Conservation (phyloP, 2,888 invertebrate species). For the Reticulitermes lucifugus region DNA sequence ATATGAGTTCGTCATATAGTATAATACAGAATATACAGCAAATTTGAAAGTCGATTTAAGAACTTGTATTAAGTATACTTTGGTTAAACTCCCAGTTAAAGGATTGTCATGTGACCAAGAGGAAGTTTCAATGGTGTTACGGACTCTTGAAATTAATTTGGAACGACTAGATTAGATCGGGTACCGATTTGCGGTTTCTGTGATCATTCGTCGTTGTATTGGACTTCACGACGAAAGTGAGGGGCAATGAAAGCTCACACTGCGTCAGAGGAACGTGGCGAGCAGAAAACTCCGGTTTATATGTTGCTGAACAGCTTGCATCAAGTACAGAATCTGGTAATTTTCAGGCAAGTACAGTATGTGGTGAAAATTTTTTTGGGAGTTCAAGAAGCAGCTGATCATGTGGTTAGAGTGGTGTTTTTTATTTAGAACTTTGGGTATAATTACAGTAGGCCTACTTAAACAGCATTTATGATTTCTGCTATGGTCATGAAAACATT, state of each 20-base stretch:
- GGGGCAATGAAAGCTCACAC: slow-evolving; percentile 7
- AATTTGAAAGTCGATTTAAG: background rate
- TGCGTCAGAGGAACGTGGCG: background rate
- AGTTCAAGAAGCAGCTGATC: background rate
- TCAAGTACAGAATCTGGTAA: background rate
- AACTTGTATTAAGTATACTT: background rate
- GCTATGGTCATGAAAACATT: no score
- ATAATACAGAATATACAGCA: background rate
- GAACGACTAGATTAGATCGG: background rate
- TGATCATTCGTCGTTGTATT: background rate
- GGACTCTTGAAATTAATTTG: background rate
- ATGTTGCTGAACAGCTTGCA: background rate
- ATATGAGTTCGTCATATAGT: background rate
- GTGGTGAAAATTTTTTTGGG: background rate
- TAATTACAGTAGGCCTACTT: background rate
- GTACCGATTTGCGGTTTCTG: background rate
- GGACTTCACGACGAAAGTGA: background rate
- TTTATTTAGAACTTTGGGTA: background rate
- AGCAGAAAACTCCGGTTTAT: background rate
- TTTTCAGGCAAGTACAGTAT: background rate
- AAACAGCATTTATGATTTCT: background rate
- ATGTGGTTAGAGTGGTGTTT: background rate
- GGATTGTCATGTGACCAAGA: background rate
- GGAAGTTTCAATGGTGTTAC: background rate
- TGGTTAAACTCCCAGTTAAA: background rate